Percentiles rank a stretch among this genome's conserved stretches.
Evolutionary conservation across 2,113 vertebrate species (phyloP).

Genomic region (Rallus limicola): DNA sequence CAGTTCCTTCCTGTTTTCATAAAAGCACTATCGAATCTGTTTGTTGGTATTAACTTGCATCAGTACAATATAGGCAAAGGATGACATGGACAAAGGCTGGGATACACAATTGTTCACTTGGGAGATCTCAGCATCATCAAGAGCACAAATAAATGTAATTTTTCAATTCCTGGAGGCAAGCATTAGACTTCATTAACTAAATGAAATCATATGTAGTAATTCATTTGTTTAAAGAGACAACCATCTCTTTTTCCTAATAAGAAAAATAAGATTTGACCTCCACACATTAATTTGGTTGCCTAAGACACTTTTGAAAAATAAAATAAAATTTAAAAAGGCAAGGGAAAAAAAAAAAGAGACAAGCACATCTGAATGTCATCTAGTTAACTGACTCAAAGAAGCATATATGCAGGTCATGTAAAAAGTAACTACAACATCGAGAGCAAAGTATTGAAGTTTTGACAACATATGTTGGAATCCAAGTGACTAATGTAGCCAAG

Average conservation of each 20-base stretch:
- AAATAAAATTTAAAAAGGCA: not conserved
- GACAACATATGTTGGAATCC: not conserved
- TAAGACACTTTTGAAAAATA: not conserved
- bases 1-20: constrained; percentile 5
- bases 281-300: not conserved
- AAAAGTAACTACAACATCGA: not conserved
- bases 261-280: not conserved
- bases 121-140: constrained; percentile 6
- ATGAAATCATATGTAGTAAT: not conserved
- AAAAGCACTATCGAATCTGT: not conserved
- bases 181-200: constrained; percentile 47
- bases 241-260: not conserved
- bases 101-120: not conserved
- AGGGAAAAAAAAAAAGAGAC: not conserved
- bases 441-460: not conserved
- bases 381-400: not conserved
- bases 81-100: not conserved
- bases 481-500: not conserved
- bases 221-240: not conserved
- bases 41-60: not conserved
- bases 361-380: not conserved
- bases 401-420: not conserved
- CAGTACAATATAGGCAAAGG: not conserved
- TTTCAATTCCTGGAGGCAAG: constrained; percentile 34
- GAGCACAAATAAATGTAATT: constrained; percentile 22